Evolutionary conservation across 1,140 invertebrate species (phyloP).

Genomic region (Musca domestica): DNA sequence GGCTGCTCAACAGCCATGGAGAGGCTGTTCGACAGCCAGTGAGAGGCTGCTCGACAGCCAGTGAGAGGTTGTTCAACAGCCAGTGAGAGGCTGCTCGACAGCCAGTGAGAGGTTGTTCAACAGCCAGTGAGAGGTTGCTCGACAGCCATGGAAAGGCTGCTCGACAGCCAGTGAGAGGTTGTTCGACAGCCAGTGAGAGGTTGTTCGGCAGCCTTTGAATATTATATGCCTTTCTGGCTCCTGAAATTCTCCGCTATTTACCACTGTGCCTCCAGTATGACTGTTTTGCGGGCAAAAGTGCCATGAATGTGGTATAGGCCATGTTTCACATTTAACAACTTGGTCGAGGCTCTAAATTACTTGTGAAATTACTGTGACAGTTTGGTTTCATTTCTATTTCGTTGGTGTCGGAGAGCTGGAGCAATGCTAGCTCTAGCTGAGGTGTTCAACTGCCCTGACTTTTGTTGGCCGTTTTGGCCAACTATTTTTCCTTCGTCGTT

Average conservation of each 20-base stretch:
- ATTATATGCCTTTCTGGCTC: too few species aligned
- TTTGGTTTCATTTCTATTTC: constrained; percentile 11
- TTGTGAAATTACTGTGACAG: constrained; percentile 28
- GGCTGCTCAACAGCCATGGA: too few species aligned
- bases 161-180: too few species aligned
- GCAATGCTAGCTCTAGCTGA: neutral
- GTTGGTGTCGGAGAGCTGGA: neutral
- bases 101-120: too few species aligned
- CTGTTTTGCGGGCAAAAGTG: neutral
- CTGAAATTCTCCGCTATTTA: neutral
- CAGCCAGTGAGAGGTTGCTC: too few species aligned
- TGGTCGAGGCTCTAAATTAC: constrained; percentile 25
- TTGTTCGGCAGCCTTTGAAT: too few species aligned
- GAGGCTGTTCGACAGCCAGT: too few species aligned
- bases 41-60: too few species aligned
- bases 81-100: too few species aligned
- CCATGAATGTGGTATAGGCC: neutral
- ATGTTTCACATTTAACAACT: constrained; percentile 17
- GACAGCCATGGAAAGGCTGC: too few species aligned
- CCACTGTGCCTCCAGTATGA: constrained; percentile 1
- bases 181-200: too few species aligned
- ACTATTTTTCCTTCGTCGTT: neutral
- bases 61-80: too few species aligned
- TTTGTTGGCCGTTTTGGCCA: neutral
- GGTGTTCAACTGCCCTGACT: neutral